A percentile compares a stretch with the other conserved stretches of the same genome.
Conservation (phyloP, 2,113 vertebrate species). For the Meles meles region DNA sequence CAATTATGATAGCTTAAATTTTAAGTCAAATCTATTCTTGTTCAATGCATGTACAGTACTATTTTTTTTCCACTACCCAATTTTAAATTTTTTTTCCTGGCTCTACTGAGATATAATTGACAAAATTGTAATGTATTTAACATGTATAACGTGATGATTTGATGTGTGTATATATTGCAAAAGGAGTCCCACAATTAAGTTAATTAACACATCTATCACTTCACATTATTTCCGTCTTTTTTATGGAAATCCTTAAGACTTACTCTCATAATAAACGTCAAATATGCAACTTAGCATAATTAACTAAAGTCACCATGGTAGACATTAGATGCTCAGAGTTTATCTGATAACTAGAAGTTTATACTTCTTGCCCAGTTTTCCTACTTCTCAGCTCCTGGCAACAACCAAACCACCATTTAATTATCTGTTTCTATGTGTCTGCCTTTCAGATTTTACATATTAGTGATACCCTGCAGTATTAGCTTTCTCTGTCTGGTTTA, state of each 20-base stretch:
- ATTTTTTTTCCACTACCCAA: not conserved
- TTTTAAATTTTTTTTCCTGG: not conserved
- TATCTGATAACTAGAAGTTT: not conserved
- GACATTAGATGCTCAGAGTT: not conserved
- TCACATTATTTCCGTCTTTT: not conserved
- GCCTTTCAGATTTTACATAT: not conserved
- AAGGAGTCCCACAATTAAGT: not conserved
- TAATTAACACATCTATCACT: not conserved
- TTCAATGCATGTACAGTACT: not conserved
- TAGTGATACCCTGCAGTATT: not conserved
- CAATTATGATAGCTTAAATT: not conserved
- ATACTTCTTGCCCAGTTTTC: not conserved
- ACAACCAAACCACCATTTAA: not conserved
- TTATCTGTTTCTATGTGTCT: not conserved
- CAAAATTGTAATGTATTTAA: not conserved
- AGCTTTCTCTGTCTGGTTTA: not conserved
- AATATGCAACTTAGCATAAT: not conserved
- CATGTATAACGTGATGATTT: not conserved
- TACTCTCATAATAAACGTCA: not conserved
- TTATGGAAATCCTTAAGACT: not conserved
- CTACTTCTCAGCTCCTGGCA: not conserved
- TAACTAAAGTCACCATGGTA: not conserved
- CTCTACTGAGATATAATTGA: not conserved
- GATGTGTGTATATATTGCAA: not conserved
- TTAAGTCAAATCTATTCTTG: not conserved